Percentiles rank a stretch among this genome's conserved stretches.
Evolutionary conservation across 2,888 invertebrate genomes (phyloP).

Genomic region (Ernsta delagoae): DNA sequence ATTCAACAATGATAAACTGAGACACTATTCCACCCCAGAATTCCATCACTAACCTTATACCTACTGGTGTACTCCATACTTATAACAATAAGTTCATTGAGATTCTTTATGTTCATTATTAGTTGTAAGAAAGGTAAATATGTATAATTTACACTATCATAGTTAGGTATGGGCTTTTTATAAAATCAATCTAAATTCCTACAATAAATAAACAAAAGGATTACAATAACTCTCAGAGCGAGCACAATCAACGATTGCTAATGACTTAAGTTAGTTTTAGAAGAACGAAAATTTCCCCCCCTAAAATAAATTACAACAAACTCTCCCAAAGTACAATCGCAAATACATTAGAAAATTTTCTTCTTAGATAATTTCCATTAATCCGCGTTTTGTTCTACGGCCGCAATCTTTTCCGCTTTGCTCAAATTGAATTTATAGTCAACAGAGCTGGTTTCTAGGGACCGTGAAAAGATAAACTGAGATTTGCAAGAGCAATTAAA

Average conservation of each 20-base stretch:
- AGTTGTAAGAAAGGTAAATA: no score
- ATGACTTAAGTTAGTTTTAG: slow-evolving; percentile 7
- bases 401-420: slow-evolving; percentile 64
- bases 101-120: no score
- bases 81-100: no score
- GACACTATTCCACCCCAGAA: no score
- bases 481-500: slow-evolving; percentile 83
- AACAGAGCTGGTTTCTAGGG: slow-evolving; percentile 74
- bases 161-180: no score
- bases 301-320: slow-evolving; percentile 27
- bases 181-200: no score
- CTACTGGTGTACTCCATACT: no score
- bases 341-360: slow-evolving; percentile 28
- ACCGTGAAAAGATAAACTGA: slow-evolving; percentile 81
- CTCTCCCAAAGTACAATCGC: slow-evolving; percentile 13
- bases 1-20: no score
- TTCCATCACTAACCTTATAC: no score
- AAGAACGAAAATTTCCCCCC: slow-evolving; percentile 1
- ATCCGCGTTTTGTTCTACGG: slow-evolving; percentile 39
- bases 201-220: slow-evolving; percentile 1
- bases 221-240: background rate
- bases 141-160: no score
- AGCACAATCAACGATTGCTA: slow-evolving; percentile 11
- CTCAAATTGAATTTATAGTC: slow-evolving; percentile 79
- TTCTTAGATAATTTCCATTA: slow-evolving; percentile 25